A percentile compares a stretch with the other conserved stretches of the same genome.
Conservation (phyloP, 2,888 invertebrate species). For the Cetonia aurata region DNA sequence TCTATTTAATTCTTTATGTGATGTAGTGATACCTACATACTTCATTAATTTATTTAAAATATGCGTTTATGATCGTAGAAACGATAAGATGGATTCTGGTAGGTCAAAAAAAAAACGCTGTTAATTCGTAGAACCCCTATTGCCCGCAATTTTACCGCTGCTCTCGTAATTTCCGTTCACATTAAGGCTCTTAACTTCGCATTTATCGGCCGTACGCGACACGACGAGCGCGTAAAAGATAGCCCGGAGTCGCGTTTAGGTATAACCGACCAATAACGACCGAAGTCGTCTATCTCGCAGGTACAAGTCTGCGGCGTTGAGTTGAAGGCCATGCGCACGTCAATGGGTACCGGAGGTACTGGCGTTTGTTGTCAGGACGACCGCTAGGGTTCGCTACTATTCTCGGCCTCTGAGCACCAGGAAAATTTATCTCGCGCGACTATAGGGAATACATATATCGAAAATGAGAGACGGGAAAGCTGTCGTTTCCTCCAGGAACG, state of each 20-base stretch:
- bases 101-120: conserved; percentile 19
- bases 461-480: conserved; percentile 13
- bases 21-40: too few relatives aligned
- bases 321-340: conserved; percentile 59
- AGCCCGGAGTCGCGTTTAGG: conserved; percentile 1
- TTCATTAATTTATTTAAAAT: neutral
- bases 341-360: conserved; percentile 55
- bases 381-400: conserved; percentile 51
- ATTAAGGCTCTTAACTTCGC: conserved; percentile 11
- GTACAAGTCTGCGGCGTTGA: conserved; percentile 53
- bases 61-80: conserved; percentile 1
- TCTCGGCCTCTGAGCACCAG: conserved; percentile 38
- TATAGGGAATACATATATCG: conserved; percentile 6
- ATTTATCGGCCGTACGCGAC: neutral
- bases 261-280: conserved; percentile 4
- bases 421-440: conserved; percentile 18
- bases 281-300: conserved; percentile 32
- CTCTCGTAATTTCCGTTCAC: conserved; percentile 26
- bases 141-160: conserved; percentile 12
- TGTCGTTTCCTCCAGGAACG: conserved; percentile 28
- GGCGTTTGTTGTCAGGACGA: conserved; percentile 56
- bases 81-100: conserved; percentile 18
- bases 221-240: neutral
- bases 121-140: conserved; percentile 11
- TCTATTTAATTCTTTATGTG: conserved; percentile 13